Base-by-base conservation (phyloP, 92 coral and sea anemone genomes). In the Epizoanthus scotinus region DNA sequence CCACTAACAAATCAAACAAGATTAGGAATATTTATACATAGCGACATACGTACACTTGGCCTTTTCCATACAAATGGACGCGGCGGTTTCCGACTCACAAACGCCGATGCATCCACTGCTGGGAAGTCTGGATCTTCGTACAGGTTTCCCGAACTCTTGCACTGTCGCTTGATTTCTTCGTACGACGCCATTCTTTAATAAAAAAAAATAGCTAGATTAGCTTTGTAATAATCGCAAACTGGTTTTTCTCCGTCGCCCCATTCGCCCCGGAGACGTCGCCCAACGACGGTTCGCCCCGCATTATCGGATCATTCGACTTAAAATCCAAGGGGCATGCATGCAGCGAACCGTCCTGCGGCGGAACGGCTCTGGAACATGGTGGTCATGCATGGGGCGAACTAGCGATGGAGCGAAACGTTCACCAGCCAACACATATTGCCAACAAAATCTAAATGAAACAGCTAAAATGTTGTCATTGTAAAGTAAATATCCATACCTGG, bases 41-140 rank as follows among this genome's bases (percentile, higher is more conserved):
- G 31, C 36, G 7, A 50, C 24, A 10, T 17, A 81, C 89, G 42
- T 78, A 94, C 98, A 72, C 86, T 69, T 4, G 98, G 98, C 9
- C 98, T 83, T 69, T 90, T 90, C 98, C 98, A 94, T 67, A 87
- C 91, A 62, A 94, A 91, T 4, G 92, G 93, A 59, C 91, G 87
- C 15, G 98, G 98, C 28, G 92, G 85, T 13, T 81, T 87, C 5
- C 94, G 90, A 49, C 88, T 92, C 71, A 85, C 86, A 56, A 94
- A 94, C 67, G 92, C 88, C 60, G 88, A 89, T 49, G 88, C 78
- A 63, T 94, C 98, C 61, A 87, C 59, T 0, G 94, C 90, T 19
- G 84, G 92, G 73, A 94, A 94, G 4, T 94, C 98, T 8, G 92
- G 87, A 68, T 94, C 98, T 73, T 90, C 96, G 70, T 81, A 90